phyloP scores from a whole-genome alignment of 2,888 invertebrate species.

The Apeira syringaria region DNA sequence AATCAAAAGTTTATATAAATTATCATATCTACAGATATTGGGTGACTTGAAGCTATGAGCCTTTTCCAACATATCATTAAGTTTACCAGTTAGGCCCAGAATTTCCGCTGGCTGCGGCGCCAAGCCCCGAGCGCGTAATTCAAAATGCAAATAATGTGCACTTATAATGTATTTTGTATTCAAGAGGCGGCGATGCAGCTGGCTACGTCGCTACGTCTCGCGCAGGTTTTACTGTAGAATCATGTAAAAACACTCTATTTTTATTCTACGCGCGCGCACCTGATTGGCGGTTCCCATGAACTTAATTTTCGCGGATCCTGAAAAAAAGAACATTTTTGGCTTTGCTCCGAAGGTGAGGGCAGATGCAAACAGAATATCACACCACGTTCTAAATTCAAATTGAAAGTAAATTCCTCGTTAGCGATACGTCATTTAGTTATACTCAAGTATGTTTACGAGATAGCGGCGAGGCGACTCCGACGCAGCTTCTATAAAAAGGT shows the following conservation, averaged over 20 bases:
- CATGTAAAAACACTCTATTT: conserved; percentile 79
- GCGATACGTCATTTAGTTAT: conserved; percentile 34
- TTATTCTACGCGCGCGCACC: conserved; percentile 71
- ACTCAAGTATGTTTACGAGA: conserved; percentile 37
- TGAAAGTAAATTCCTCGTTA: conserved; percentile 26
- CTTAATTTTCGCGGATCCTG: conserved; percentile 75
- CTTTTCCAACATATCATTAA: conserved; percentile 9
- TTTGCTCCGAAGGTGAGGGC: conserved; percentile 34
- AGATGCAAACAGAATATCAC: conserved; percentile 26
- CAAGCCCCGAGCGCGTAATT: conserved; percentile 72
- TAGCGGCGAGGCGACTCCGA: conserved; percentile 47
- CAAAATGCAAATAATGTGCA: conserved; percentile 80
- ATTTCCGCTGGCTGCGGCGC: conserved; percentile 43
- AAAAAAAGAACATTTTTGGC: conserved; percentile 58
- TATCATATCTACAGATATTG: no score
- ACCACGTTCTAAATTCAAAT: conserved; percentile 36
- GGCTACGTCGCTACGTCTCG: conserved; percentile 59
- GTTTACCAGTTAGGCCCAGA: conserved; percentile 28
- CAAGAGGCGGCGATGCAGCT: conserved; percentile 61
- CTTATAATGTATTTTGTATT: conserved; percentile 79
- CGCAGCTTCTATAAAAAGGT: conserved; percentile 79
- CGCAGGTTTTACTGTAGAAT: conserved; percentile 76
- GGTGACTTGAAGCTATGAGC: not conserved
- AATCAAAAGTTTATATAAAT: no score
- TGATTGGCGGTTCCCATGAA: conserved; percentile 80